Evolutionary conservation across 2,113 vertebrate genomes (phyloP), one percentile per base, ranked within the genome.

Genomic region (Syngnathus typhle): DNA sequence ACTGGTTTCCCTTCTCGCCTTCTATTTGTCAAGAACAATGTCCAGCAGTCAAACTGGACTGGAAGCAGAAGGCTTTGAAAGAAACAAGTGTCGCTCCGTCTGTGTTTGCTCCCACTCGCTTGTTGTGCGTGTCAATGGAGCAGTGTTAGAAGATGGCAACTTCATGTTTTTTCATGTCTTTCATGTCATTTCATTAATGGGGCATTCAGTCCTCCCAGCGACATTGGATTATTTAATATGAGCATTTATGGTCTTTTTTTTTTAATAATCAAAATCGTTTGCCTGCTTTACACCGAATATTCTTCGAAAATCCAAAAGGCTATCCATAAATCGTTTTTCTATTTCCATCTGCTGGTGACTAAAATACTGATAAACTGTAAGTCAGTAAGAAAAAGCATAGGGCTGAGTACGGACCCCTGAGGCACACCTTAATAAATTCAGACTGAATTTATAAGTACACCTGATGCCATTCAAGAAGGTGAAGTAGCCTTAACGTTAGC

Each of bases 51-150:
- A 70, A 73, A 43, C 38, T 65, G 56, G 62, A 71, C 39, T 62
- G 51, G 56, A 47, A 70, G 71, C 51, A 39, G 15, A 32, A 39
- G 23, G 47, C 21, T 78, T 60, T 73, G 54, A 69, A 72, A 72
- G 76, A 51, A 60, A 66, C 55, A 65, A 71, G 41, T 72, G 51
- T 77, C 51, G 67, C 49, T 21, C 6, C 46, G 27, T 9, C 52
- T 51, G 58, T 72, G 58, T 74, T 63, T 23, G 78, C 82, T 75
- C 79, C 82, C 79, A 83, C 77, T 7, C 2, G 27, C 65, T 36
- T 41, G 39, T 41, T 7, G 41, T 41, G 44, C 38, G 67, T 69
- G 58, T 73, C 63, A 63, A 78, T 65, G 46, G 54, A 19, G n/a
- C 64, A 59, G 54, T 73, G 59, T 62, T 56, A 62, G 63, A 68